Evolutionary conservation across 2,797 vertebrate species (phyloP), one percentile per base, ranked within the genome.

Genomic region (Pelobates cultripes): DNA sequence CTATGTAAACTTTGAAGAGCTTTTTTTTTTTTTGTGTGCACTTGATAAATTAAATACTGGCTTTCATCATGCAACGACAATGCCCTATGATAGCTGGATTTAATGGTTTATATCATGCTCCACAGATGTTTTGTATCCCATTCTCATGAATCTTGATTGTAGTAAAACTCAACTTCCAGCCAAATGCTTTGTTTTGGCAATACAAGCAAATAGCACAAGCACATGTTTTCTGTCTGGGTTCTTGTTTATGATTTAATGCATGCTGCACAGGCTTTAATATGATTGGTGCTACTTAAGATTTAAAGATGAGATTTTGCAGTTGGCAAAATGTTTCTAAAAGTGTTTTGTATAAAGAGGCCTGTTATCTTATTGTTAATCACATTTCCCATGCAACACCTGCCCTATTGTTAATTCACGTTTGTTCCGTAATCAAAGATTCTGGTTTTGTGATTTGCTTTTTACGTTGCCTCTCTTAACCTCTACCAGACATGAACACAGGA

Each of bases 111-210:
- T n/a, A 45, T 9, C 3, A 70, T 15, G 3, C 45, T 8, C 47
- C 51, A 73, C 71, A 80, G 71, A 70, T 80, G 64, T 75, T 75
- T 61, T 40, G 2, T 10, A n/a, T 80, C 51, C 17, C 10, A 4
- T 80, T 69, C 64, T 80, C 64, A n/a, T 71, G 72, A 74, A 67
- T 45, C 73, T 69, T 64, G 61, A 10, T 40, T n/a, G 73, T 40
- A 2, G 51, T 73, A 45, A 57, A 17, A 14, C 28, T 74, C 68
- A 63, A 47, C 44, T 79, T 55, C 14, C 3, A 43, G 70, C 70
- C 78, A 73, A 67, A 42, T 9, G 60, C 40, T n/a, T 71, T 72
- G 17, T 64, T 71, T 53, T 71, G 44, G n/a, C 44, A 47, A 28
- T 71, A 45, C 6, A 71, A n/a, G 7, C 3, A 45, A 71, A 53